phyloP scores from a whole-genome alignment of 1,140 invertebrate genomes.

The Galleria mellonella region DNA sequence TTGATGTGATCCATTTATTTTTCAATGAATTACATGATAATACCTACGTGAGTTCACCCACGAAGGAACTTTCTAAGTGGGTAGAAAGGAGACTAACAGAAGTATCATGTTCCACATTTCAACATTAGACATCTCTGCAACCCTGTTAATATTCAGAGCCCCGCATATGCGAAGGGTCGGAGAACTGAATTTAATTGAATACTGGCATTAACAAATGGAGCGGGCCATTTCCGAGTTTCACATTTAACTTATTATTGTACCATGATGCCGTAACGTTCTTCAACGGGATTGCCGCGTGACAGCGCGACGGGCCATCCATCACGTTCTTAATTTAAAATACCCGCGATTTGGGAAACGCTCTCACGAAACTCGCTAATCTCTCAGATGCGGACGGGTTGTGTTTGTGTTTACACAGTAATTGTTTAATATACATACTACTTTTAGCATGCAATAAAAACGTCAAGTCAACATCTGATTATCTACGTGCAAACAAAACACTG shows the following conservation, averaged over 20 bases:
- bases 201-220: conserved; percentile 69
- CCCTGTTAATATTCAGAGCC: conserved; percentile 48
- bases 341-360: conserved; percentile 58
- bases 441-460: conserved; percentile 42
- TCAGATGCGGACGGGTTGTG: conserved; percentile 36
- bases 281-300: conserved; percentile 51
- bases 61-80: too few relatives aligned
- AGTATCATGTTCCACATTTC: conserved; percentile 10
- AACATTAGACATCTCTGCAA: conserved; percentile 17
- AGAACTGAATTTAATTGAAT: conserved; percentile 69
- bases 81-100: conserved; percentile 3
- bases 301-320: conserved; percentile 64
- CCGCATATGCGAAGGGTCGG: conserved; percentile 56
- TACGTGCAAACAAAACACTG: conserved; percentile 32
- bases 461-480: conserved; percentile 34
- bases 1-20: too few relatives aligned
- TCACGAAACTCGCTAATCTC: conserved; percentile 53
- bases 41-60: too few relatives aligned
- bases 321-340: conserved; percentile 70
- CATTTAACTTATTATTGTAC: conserved; percentile 67
- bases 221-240: conserved; percentile 62
- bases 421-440: conserved; percentile 36
- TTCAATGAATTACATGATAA: too few relatives aligned
- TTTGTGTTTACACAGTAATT: conserved; percentile 34
- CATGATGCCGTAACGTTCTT: conserved; percentile 47